phyloP scores from a whole-genome alignment of 2,888 invertebrate genomes.

The Pristionchus mayeri region DNA sequence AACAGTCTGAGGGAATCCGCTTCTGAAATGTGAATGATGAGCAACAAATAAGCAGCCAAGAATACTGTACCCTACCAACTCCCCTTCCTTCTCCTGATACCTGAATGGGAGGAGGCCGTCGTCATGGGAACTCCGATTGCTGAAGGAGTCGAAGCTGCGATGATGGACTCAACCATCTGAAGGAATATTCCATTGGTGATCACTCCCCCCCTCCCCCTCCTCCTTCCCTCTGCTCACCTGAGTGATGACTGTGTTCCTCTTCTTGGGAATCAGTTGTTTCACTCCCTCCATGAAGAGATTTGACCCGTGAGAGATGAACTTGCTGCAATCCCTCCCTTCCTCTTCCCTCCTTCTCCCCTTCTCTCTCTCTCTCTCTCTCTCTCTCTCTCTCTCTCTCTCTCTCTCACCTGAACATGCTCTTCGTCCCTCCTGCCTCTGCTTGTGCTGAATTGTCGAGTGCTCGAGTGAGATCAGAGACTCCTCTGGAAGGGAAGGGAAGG shows the following conservation, averaged over 20 bases:
- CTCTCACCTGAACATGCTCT: conserved; percentile 35
- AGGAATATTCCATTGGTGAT: neutral
- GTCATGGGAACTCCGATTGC: conserved; percentile 51
- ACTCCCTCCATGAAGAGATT: conserved; percentile 96
- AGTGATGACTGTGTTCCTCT: conserved; percentile 81
- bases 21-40: too few species aligned
- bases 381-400: conserved; percentile 82
- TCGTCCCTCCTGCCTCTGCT: neutral
- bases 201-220: neutral
- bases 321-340: conserved; percentile 92
- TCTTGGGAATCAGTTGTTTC: conserved; percentile 93
- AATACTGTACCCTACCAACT: too few species aligned
- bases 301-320: conserved; percentile 95
- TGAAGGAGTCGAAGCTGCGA: conserved; percentile 64
- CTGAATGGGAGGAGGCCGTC: conserved; percentile 44
- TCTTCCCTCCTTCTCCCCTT: neutral
- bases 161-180: conserved; percentile 70
- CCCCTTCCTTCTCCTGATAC: conserved; percentile 22
- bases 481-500: neutral
- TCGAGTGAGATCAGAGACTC: conserved; percentile 34
- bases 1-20: conserved; percentile 88
- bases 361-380: conserved; percentile 81
- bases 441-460: conserved; percentile 10
- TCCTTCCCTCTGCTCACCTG: conserved; percentile 77
- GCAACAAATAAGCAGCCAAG: too few species aligned